These are phyloP conservation scores for Halcyon smyrnensis DNA, from an alignment of 2,797 vertebrate genomes.

Conservation along the genomic window DNA sequence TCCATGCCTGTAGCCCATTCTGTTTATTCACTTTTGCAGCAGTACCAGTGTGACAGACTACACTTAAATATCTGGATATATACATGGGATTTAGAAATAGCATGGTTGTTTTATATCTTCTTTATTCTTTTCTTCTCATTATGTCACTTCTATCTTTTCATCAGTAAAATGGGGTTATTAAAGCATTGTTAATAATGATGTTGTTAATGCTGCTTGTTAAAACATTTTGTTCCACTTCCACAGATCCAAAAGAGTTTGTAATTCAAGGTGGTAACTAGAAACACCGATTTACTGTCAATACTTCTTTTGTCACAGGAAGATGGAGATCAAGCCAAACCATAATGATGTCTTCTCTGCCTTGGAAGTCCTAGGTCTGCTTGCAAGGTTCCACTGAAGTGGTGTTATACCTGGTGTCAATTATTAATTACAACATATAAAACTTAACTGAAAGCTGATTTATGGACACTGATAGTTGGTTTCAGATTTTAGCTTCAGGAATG, in stretches of 20 bases:
- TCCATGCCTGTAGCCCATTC: not conserved
- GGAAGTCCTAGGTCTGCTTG: not conserved
- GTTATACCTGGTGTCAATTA: not conserved
- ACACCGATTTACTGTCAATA: not conserved
- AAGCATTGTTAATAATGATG: not conserved
- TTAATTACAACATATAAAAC: not conserved
- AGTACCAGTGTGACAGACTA: not conserved
- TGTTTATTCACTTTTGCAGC: not conserved
- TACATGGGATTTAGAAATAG: constrained; percentile 20
- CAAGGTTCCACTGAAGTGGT: not conserved
- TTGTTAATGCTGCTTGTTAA: constrained; percentile 2
- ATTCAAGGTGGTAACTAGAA: not conserved
- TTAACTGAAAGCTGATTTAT: not conserved
- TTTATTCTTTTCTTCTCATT: constrained; percentile 40
- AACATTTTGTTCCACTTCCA: not conserved
- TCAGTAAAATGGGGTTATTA: constrained; percentile 42
- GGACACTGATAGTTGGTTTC: not conserved
- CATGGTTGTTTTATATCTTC: constrained; percentile 35
- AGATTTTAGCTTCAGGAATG: not conserved
- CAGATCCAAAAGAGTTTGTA: not conserved
- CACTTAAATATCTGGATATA: constrained; percentile 39
- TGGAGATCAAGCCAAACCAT: not conserved
- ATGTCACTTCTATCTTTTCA: constrained; percentile 27
- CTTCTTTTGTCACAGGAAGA: not conserved
- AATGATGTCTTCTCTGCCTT: not conserved